Evolutionary conservation across 2,888 invertebrate species (phyloP), one percentile per base, ranked within the genome.

Genomic region (Aphodius sticticus): DNA sequence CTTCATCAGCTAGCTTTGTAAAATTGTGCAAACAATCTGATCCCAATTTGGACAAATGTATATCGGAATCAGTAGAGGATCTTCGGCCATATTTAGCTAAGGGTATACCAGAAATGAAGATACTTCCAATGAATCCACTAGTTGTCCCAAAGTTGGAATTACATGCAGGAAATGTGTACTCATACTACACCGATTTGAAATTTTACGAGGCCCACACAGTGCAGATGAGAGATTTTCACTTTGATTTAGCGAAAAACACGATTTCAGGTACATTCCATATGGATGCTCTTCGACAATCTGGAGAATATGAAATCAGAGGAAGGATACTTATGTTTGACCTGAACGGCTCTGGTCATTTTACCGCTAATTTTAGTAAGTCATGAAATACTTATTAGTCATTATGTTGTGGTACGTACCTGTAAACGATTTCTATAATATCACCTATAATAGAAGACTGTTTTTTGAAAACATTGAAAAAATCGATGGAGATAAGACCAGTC

Each of bases 161-260:
- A 79, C 86, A 87, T 80, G 71, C 76, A 14, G 16, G 6, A 6
- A 76, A 36, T 16, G 53, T 69, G 16, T 16, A 69, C 16, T 69
- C 38, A 6, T 16, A 9, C n/a, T 53, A 77, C 15, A 77, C 70
- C 5, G 76, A 79, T 69, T 5, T 92, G 0, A 89, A 88, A 82
- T 90, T 92, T 0, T 87, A 88, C 1, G 92, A 92, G 6, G 89
- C 90, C 38, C 86, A 90, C 1, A 88, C 90, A 83, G 92, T 91
- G 83, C 87, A 78, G 14, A 26, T 82, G 3, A 78, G 80, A 37
- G 37, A 82, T 9, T 3, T 87, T 15, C 88, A 88, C 37, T 87
- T 89, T 6, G 87, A 89, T 82, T 86, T 89, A 2, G 85, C 88
- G 74, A 88, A 88, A 70, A 84, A 89, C 6, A 84, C 85, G 12